These are phyloP conservation scores for Pituophis catenifer DNA, from an alignment of 2,113 vertebrate species.

Conservation along the genomic window DNA sequence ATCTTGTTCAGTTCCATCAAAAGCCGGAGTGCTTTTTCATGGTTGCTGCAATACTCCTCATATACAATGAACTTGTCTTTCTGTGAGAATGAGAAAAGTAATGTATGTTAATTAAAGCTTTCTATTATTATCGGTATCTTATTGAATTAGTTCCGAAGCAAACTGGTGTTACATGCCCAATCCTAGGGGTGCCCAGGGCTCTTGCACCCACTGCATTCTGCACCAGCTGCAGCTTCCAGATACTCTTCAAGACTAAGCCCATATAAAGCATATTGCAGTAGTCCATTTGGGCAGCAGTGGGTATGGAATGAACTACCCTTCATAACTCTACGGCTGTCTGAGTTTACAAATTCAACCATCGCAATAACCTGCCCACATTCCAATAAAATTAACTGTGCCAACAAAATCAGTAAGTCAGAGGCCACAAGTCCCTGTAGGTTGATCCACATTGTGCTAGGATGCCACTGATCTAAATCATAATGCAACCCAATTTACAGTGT, in stretches of 20 bases:
- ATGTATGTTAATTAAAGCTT: constrained; percentile 18
- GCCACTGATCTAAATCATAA: not conserved
- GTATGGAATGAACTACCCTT: not conserved
- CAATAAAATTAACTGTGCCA: not conserved
- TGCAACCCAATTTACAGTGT: not conserved
- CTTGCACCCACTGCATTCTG: not conserved
- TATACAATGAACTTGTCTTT: constrained; percentile 93
- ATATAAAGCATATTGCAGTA: not conserved
- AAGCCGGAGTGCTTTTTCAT: constrained; percentile 94
- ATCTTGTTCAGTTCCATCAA: constrained; percentile 98
- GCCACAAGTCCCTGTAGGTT: not conserved
- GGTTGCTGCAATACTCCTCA: constrained; percentile 97
- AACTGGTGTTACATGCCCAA: not conserved
- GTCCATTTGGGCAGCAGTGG: not conserved
- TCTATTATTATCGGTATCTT: not conserved
- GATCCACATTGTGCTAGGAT: not conserved
- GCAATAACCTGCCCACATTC: not conserved
- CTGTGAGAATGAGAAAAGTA: constrained; percentile 70
- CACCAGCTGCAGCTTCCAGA: not conserved
- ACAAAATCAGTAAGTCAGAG: not conserved
- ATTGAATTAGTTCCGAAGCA: not conserved
- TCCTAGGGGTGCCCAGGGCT: not conserved
- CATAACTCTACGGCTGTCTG: not conserved
- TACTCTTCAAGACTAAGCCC: not conserved
- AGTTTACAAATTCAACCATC: not conserved